A percentile compares a stretch with the other conserved stretches of the same genome.
These are phyloP conservation scores for Cephus pygmeus DNA, from an alignment of 2,888 invertebrate species.

Conservation along the genomic window DNA sequence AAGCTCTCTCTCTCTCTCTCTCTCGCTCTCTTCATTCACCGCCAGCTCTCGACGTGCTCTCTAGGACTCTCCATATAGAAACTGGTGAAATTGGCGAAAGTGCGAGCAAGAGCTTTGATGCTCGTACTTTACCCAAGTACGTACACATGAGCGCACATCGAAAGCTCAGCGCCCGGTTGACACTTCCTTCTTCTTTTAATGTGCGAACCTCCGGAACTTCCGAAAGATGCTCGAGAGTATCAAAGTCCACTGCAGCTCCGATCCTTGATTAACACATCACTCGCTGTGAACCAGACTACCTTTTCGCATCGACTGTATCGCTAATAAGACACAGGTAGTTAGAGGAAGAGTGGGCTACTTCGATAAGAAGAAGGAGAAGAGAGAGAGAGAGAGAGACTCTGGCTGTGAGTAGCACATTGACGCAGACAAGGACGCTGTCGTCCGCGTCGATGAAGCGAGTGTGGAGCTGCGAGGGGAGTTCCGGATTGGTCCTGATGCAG, in stretches of 20 bases:
- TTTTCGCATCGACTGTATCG: constrained; percentile 63
- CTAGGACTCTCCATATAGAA: no score
- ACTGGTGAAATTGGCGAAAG: no score
- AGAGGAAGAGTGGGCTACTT: constrained; percentile 42
- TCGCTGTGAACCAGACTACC: constrained; percentile 47
- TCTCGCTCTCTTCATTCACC: constrained; percentile 11
- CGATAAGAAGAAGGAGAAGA: constrained; percentile 12
- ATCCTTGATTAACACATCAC: constrained; percentile 56
- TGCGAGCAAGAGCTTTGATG: no score
- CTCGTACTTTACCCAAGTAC: no score
- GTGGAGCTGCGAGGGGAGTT: constrained; percentile 8
- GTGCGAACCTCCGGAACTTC: no score
- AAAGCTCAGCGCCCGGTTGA: no score
- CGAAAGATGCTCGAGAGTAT: no score
- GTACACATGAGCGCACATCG: no score
- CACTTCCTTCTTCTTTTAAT: no score
- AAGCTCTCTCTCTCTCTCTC: constrained; percentile 10
- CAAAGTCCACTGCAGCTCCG: constrained; percentile 7
- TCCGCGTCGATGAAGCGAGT: constrained; percentile 1
- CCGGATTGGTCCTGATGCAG: constrained; percentile 9
- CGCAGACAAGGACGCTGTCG: neutral
- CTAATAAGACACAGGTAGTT: constrained; percentile 65
- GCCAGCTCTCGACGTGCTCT: neutral
- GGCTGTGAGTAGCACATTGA: neutral
- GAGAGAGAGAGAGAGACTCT: constrained; percentile 6